A percentile compares a stretch with the other conserved stretches of the same genome.
phyloP scores from a whole-genome alignment of 2,113 vertebrate genomes.

The Madoqua kirkii region DNA sequence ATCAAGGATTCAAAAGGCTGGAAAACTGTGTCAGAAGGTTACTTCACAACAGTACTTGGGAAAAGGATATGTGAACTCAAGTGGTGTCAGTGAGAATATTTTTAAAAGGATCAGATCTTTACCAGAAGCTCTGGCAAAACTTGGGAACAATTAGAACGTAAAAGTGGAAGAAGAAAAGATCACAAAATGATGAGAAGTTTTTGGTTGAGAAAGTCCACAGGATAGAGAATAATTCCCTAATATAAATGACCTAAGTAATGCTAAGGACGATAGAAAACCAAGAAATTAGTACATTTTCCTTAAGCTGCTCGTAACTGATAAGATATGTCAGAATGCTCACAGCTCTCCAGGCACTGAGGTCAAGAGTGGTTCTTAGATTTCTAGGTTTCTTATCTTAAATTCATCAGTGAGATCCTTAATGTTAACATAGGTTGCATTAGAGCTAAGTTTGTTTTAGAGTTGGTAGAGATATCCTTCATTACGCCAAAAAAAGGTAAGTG shows the following conservation, averaged over 20 bases:
- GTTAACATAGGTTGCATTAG: slow-evolving; percentile 36
- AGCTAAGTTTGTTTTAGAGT: slow-evolving; percentile 47
- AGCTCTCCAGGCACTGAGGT: background rate
- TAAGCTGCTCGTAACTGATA: background rate
- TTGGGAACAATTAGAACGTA: background rate
- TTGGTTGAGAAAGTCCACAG: background rate
- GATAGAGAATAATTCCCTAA: background rate
- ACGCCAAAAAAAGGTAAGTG: background rate
- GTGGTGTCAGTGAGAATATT: background rate
- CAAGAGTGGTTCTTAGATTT: background rate
- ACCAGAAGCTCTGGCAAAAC: background rate
- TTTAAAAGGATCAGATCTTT: background rate
- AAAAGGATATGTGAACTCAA: background rate
- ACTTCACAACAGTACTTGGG: background rate
- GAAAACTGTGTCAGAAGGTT: background rate
- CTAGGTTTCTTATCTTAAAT: slow-evolving; percentile 2
- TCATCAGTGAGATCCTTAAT: slow-evolving; percentile 30
- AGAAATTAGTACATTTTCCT: background rate
- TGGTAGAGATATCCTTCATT: slow-evolving; percentile 22
- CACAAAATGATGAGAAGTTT: background rate
- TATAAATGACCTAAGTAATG: background rate
- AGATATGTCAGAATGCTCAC: background rate
- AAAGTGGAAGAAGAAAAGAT: background rate
- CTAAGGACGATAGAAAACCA: background rate
- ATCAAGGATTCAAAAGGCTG: background rate